A percentile compares a stretch with the other conserved stretches of the same genome.
Evolutionary conservation across 2,797 vertebrate genomes (phyloP).

Genomic region (Gephyroberyx darwinii): DNA sequence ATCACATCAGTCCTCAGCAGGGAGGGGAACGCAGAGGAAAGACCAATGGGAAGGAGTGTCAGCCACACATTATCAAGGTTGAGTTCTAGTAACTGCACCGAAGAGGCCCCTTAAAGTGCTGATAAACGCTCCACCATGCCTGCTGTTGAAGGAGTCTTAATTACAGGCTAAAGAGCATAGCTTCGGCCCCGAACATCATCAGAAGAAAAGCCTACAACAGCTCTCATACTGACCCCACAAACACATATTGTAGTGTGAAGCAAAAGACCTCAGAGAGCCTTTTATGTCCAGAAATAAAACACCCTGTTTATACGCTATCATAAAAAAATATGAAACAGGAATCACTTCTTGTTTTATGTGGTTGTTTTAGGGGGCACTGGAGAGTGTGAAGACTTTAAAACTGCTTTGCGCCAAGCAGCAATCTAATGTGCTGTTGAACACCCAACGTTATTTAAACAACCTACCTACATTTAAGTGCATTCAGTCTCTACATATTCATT

Average conservation of each 20-base stretch:
- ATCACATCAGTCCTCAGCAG: slow-evolving; percentile 27
- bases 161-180: slow-evolving; percentile 43
- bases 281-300: slow-evolving; percentile 50
- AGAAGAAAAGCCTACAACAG: slow-evolving; percentile 27
- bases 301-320: slow-evolving; percentile 28
- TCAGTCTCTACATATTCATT: not conserved
- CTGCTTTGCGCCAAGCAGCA: slow-evolving; percentile 1
- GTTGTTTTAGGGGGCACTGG: not conserved
- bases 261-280: slow-evolving; percentile 20
- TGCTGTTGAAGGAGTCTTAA: slow-evolving; percentile 45
- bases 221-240: slow-evolving; percentile 21
- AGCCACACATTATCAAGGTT: slow-evolving; percentile 38
- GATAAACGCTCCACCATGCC: slow-evolving; percentile 45
- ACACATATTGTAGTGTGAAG: slow-evolving; percentile 4
- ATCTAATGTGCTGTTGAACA: slow-evolving; percentile 9
- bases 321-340: slow-evolving; percentile 34
- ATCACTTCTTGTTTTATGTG: slow-evolving; percentile 15
- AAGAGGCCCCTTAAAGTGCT: slow-evolving; percentile 33
- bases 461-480: not conserved
- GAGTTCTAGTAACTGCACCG: slow-evolving; percentile 40
- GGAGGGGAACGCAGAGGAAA: slow-evolving; percentile 10
- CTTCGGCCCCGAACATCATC: slow-evolving; percentile 25
- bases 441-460: not conserved
- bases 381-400: not conserved
- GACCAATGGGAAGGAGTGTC: slow-evolving; percentile 12